Percentiles rank a stretch among this genome's conserved stretches.
These are phyloP conservation scores for Lissocephala sabroskyi DNA, from an alignment of 2,888 invertebrate species.

Conservation along the genomic window DNA sequence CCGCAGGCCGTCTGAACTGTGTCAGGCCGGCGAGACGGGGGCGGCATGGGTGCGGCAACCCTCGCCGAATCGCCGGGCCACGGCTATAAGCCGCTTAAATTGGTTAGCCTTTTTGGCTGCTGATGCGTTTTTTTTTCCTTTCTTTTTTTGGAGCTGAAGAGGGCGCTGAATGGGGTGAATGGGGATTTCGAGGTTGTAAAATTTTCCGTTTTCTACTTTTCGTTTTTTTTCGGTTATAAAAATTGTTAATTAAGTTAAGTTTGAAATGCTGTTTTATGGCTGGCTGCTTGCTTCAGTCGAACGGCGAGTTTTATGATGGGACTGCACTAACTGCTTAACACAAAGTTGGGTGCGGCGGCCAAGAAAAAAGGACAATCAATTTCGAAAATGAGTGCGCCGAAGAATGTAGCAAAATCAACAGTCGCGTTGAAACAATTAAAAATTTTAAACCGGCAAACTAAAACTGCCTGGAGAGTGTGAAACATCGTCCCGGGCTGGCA, in stretches of 20 bases:
- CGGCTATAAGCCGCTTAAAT: constrained; percentile 47
- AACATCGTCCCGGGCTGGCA: no score
- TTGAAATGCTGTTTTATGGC: constrained; percentile 38
- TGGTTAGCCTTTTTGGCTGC: constrained; percentile 33
- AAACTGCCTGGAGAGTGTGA: no score
- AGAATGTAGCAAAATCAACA: no score
- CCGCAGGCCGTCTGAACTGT: not conserved
- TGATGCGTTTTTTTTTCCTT: constrained; percentile 1
- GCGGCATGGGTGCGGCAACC: no score
- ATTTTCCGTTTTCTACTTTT: constrained; percentile 11
- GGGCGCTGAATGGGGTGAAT: constrained; percentile 12
- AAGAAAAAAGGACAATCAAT: no score
- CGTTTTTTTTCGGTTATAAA: constrained; percentile 25
- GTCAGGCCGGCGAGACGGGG: no score
- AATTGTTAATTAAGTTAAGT: constrained; percentile 50
- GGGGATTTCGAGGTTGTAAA: constrained; percentile 29
- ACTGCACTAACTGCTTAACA: no score
- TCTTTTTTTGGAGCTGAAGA: constrained; percentile 12
- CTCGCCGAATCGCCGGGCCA: not conserved
- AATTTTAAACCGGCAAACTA: no score
- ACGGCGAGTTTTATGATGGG: constrained; percentile 4
- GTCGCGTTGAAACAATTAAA: no score
- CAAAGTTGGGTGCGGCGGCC: no score
- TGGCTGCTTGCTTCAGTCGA: not conserved
- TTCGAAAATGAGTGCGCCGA: no score